Evolutionary conservation across 1,140 invertebrate genomes (phyloP), one percentile per base, ranked within the genome.

Genomic region (Brachionus calyciflorus): DNA sequence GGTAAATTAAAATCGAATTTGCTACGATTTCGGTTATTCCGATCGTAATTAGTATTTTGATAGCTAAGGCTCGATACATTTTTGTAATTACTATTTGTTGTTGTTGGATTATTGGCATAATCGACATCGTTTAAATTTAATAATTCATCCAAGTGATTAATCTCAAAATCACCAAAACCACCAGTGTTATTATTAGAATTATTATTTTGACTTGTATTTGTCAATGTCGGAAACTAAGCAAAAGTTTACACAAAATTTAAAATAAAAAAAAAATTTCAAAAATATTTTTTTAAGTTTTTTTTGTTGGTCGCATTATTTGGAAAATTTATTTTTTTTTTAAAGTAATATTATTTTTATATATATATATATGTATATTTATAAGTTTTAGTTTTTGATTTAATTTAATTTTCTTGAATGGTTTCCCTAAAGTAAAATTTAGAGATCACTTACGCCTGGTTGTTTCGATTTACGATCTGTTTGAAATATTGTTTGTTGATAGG

Each of bases 1-100:
- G 69, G 69, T 41, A 73, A 55, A 73, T 73, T 51, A 17, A 73
- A 55, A 48, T 73, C 69, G 30, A 73, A 73, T 73, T 73, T 73
- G 69, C 69, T 73, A 37, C 69, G 69, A 73, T 73, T 73, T 49
- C 69, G 44, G 37, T 49, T 33, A 26, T n/a, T n/a, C n/a, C 69
- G 69, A 41, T 65, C 44, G 17, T 41, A 24, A 41, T 65, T 37
- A 12, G 37, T 24, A 41, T 65, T 44, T 41, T 24, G 17, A 41
- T 65, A 37, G 44, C 60, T 65, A 28, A 65, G 40, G 44, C 60
- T 65, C 12, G 69, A 55, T 41, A 49, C 21, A 49, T 73, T 73
- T 55, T 73, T 55, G 12, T 30, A 17, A 30, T 51, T 73, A 17
- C n/a, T 73, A 37, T 6, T 57, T 14, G 19, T 12, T 12, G 24